Percentiles rank a stretch among this genome's conserved stretches.
Conservation (phyloP, 2,113 vertebrate species). For the Datnioides undecimradiatus region DNA sequence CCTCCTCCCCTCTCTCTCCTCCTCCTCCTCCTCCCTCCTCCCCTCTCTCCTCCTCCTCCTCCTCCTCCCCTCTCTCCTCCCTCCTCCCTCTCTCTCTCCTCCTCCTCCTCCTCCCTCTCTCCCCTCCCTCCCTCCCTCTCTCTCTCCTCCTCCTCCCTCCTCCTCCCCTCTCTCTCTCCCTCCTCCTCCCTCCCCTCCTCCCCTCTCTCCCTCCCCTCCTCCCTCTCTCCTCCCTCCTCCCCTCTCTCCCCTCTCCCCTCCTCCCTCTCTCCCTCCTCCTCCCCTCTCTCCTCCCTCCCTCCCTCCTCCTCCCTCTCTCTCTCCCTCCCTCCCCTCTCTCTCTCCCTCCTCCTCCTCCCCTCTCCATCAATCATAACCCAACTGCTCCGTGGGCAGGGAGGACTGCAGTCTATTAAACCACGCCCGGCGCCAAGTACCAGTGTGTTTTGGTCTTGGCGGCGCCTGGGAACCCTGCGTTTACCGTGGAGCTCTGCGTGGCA, state of each 20-base stretch:
- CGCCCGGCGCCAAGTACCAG: conserved; percentile 81
- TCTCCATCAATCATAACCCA: too few species aligned
- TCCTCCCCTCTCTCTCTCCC: too few species aligned
- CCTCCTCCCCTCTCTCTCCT: too few species aligned
- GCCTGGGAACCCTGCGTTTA: conserved; percentile 93
- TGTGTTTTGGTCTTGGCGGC: conserved; percentile 98
- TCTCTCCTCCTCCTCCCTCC: background rate
- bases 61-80: too few species aligned
- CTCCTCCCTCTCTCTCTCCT: too few species aligned
- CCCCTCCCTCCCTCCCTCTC: too few species aligned
- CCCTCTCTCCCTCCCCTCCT: background rate
- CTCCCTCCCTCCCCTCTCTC: background rate
- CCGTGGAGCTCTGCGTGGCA: conserved; percentile 84
- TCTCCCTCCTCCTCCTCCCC: background rate
- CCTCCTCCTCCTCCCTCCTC: background rate
- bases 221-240: background rate
- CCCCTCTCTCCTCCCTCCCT: too few species aligned
- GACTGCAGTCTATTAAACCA: conserved; percentile 96
- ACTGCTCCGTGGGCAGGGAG: conserved; percentile 91
- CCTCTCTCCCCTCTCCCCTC: background rate
- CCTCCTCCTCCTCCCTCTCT: background rate
- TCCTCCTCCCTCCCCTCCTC: too few species aligned
- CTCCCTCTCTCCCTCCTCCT: too few species aligned
- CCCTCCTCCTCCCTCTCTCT: background rate
- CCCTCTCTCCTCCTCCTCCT: background rate